phyloP scores from a whole-genome alignment of 2,113 vertebrate species.

The Ptilorrhoa leucosticta region DNA sequence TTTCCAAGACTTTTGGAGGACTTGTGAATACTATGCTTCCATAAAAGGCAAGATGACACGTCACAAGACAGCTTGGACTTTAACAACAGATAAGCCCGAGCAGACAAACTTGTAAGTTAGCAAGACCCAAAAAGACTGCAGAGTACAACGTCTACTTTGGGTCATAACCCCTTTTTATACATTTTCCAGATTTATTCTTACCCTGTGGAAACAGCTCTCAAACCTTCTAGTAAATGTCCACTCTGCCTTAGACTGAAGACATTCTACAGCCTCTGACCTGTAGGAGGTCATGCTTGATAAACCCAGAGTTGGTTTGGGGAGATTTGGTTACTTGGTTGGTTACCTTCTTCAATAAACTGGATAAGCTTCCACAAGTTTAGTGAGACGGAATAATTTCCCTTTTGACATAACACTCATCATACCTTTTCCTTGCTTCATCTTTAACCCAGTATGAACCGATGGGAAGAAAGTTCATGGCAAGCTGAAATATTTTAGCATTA shows the following conservation, averaged over 20 bases:
- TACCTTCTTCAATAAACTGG: neutral
- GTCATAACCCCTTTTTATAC: neutral
- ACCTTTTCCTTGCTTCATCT: neutral
- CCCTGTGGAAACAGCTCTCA: neutral
- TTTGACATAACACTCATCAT: neutral
- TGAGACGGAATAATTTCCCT: neutral
- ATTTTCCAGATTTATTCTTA: neutral
- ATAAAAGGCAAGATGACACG: neutral
- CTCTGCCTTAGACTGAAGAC: neutral
- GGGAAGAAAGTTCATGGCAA: neutral
- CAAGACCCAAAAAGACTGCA: neutral
- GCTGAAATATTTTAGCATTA: neutral
- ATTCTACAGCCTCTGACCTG: neutral
- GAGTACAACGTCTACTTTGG: neutral
- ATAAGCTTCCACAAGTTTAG: neutral
- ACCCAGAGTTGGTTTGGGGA: rapidly evolving
- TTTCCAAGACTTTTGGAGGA: neutral
- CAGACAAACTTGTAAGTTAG: neutral
- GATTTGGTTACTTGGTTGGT: neutral
- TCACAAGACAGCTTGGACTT: neutral
- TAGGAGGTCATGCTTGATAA: neutral
- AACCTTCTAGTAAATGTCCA: neutral
- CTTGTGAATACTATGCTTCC: neutral
- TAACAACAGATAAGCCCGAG: neutral
- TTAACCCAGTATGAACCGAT: neutral